These are phyloP conservation scores for Macaria liturata DNA, from an alignment of 2,888 invertebrate genomes.

Conservation along the genomic window DNA sequence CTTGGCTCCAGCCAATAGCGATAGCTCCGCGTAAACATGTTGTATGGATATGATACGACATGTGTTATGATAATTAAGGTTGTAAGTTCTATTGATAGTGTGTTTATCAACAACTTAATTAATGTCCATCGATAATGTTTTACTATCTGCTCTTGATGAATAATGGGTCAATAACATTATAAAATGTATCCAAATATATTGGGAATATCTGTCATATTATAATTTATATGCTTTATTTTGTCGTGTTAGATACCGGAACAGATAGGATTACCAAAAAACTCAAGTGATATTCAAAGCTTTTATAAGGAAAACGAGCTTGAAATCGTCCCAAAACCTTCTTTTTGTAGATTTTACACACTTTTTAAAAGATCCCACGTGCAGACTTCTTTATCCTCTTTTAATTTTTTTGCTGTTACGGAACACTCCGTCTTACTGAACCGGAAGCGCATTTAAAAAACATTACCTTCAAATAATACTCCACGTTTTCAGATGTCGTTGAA, in stretches of 20 bases:
- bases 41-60: constrained; percentile 34
- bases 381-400: constrained; percentile 39
- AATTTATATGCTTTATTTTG: too few species aligned
- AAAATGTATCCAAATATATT: too few species aligned
- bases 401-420: constrained; percentile 50
- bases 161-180: too few species aligned
- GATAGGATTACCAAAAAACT: too few species aligned
- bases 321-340: constrained; percentile 9
- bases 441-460: constrained; percentile 67
- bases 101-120: neutral
- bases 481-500: constrained; percentile 63
- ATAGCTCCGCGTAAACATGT: constrained; percentile 34
- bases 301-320: neutral
- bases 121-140: too few species aligned
- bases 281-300: too few species aligned
- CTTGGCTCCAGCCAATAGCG: constrained; percentile 25
- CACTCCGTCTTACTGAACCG: constrained; percentile 62
- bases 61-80: constrained; percentile 26
- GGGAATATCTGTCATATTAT: too few species aligned
- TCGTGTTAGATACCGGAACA: too few species aligned
- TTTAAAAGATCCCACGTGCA: constrained; percentile 46
- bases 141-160: too few species aligned
- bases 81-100: constrained; percentile 5
- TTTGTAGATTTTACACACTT: constrained; percentile 24
- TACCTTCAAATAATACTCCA: constrained; percentile 54